phyloP scores from a whole-genome alignment of 2,113 vertebrate species.

The Saimiri boliviensis region DNA sequence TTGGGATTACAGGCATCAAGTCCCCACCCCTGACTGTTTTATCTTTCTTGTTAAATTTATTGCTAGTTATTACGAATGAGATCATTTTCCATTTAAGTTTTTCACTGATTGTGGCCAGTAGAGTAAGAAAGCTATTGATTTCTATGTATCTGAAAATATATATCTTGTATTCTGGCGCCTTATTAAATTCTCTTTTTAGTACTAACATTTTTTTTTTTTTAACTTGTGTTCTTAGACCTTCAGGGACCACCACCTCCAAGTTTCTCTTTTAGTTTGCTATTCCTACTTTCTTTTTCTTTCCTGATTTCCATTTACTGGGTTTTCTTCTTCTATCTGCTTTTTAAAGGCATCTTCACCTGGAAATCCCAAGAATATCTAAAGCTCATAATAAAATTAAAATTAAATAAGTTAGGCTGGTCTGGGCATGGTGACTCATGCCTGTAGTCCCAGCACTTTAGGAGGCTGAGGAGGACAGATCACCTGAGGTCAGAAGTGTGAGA shows the following conservation, averaged over 20 bases:
- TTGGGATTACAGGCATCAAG: no score
- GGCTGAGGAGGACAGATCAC: no score
- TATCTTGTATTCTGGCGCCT: not conserved
- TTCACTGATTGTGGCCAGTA: not conserved
- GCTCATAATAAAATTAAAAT: conserved; percentile 22
- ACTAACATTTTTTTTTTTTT: not conserved
- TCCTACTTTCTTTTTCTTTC: not conserved
- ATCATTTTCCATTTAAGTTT: not conserved
- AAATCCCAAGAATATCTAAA: not conserved
- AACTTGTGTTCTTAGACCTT: not conserved
- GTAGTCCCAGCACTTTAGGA: no score
- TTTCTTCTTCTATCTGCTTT: not conserved
- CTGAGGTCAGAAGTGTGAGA: no score
- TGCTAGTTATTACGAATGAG: not conserved
- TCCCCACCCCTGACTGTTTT: not conserved
- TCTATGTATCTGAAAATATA: not conserved
- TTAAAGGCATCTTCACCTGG: not conserved
- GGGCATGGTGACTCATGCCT: no score
- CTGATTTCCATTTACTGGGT: not conserved
- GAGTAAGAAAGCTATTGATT: not conserved
- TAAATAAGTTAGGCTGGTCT: not conserved
- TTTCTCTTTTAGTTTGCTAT: not conserved
- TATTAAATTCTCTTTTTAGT: not conserved
- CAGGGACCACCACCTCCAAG: not conserved
- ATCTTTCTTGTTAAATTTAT: not conserved